These are phyloP conservation scores for human DNA, from an alignment of 2,113 vertebrate species.

Conservation along the genomic window DNA sequence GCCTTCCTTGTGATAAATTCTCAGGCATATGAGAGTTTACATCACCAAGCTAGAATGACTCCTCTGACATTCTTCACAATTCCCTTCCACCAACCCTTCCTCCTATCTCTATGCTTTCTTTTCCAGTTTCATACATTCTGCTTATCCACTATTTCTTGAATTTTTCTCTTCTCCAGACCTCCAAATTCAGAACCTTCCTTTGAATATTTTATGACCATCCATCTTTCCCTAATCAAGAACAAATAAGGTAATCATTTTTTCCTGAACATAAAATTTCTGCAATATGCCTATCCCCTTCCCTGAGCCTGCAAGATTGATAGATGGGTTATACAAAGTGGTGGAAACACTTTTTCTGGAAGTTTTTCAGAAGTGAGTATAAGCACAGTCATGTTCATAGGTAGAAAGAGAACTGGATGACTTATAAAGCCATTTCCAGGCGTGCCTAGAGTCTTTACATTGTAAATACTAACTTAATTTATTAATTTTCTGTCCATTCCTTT, in stretches of 20 bases:
- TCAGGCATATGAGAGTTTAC: not conserved
- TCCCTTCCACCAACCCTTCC: not conserved
- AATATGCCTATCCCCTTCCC: not conserved
- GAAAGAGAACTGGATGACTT: not conserved
- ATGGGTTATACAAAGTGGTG: not conserved
- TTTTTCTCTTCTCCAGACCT: not conserved
- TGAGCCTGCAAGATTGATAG: not conserved
- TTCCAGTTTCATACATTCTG: not conserved
- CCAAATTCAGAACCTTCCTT: not conserved
- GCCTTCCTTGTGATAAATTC: not conserved
- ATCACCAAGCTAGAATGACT: rapidly evolving
- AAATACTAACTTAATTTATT: not conserved
- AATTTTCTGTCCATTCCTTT: not conserved
- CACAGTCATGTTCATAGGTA: not conserved
- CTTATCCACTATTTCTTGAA: not conserved
- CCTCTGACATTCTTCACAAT: not conserved
- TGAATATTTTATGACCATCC: not conserved
- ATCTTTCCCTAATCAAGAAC: not conserved
- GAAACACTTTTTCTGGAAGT: not conserved
- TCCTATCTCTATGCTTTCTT: not conserved
- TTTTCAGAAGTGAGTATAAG: not conserved
- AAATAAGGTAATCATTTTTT: not conserved
- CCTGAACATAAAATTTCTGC: not conserved
- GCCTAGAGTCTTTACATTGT: not conserved
- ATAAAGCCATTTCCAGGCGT: not conserved